Evolutionary conservation across 2,888 invertebrate species (phyloP).

Genomic region (Acleris cristana): DNA sequence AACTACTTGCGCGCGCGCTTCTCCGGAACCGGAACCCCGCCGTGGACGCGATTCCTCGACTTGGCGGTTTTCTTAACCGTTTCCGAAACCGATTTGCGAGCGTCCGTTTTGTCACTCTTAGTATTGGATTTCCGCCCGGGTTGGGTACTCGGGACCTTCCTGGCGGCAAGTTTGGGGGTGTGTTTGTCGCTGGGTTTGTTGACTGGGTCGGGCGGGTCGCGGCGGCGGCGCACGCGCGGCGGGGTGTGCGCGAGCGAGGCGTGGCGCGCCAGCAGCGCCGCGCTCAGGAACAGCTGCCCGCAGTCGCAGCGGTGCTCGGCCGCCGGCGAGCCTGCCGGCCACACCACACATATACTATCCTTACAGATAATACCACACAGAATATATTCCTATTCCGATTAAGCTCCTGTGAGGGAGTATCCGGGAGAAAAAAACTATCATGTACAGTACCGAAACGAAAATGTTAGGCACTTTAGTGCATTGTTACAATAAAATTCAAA

Average conservation of each 20-base stretch:
- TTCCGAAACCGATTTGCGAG: constrained; percentile 31
- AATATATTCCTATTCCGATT: no score
- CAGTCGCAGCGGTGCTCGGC: constrained; percentile 81
- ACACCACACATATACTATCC: background rate
- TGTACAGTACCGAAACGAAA: no score
- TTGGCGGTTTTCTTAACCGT: constrained; percentile 44
- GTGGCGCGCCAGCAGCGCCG: constrained; percentile 71
- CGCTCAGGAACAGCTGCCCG: constrained; percentile 75
- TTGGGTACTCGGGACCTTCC: constrained; percentile 38
- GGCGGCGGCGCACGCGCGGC: constrained; percentile 73
- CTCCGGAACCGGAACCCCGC: constrained; percentile 71
- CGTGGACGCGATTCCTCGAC: constrained; percentile 54
- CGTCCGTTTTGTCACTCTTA: constrained; percentile 23
- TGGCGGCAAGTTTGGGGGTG: constrained; percentile 38
- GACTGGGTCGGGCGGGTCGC: constrained; percentile 54
- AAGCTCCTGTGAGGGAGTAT: no score
- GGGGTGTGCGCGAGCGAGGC: constrained; percentile 78
- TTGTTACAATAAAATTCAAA: no score
- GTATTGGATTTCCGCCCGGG: constrained; percentile 47
- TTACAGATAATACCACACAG: background rate
- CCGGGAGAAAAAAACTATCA: no score
- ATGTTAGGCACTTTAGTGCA: no score
- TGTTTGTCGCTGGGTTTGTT: constrained; percentile 41
- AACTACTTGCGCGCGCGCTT: constrained; percentile 51
- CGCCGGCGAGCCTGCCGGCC: constrained; percentile 58